phyloP scores from a whole-genome alignment of 2,888 invertebrate genomes.

The Saturnia pavonia region DNA sequence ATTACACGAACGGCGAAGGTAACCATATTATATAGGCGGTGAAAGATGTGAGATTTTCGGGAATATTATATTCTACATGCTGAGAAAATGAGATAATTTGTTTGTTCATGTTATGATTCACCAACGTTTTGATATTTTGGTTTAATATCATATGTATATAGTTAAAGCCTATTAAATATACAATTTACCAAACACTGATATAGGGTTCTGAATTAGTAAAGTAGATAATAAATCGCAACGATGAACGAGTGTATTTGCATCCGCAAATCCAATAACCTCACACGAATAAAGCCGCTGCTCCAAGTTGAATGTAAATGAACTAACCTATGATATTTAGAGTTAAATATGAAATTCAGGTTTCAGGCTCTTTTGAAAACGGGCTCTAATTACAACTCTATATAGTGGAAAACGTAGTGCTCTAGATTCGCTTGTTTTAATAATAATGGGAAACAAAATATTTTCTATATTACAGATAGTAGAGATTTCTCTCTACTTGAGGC shows the following conservation, averaged over 20 bases:
- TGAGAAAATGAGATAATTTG: neutral
- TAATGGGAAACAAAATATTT: neutral
- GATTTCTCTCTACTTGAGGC: no score
- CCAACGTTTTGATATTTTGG: no score
- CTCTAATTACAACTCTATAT: neutral
- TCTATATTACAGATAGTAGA: no score
- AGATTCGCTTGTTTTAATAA: neutral
- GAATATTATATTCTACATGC: neutral
- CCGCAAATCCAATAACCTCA: neutral
- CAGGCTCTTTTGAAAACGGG: neutral
- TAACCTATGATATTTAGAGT: neutral
- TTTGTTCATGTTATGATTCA: neutral
- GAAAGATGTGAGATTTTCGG: neutral
- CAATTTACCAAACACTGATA: neutral
- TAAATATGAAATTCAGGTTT: neutral
- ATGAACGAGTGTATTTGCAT: neutral
- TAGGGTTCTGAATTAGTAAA: neutral
- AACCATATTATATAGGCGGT: neutral
- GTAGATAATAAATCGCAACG: neutral
- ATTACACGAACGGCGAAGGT: constrained; percentile 22
- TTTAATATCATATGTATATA: no score
- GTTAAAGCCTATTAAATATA: neutral
- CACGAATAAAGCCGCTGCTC: neutral
- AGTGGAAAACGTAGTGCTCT: neutral
- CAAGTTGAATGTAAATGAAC: neutral